phyloP scores from a whole-genome alignment of 2,797 vertebrate species.

The Microcaecilia unicolor region DNA sequence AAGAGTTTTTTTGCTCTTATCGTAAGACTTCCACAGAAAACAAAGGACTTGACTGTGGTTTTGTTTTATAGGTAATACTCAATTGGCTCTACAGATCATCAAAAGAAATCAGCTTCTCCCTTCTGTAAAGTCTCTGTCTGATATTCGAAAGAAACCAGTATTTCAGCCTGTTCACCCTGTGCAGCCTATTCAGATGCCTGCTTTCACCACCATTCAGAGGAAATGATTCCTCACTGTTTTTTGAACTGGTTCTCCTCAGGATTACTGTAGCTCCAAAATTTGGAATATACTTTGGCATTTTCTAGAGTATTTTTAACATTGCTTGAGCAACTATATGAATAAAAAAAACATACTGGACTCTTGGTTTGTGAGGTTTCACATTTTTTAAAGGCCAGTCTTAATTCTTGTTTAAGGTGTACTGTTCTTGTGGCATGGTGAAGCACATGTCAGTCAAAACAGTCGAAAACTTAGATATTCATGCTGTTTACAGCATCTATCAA shows the following conservation, averaged over 20 bases:
- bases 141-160: constrained; percentile 76
- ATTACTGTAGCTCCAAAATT: background rate
- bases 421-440: too few species aligned
- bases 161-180: constrained; percentile 71
- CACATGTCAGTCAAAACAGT: background rate
- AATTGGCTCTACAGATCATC: constrained; percentile 97
- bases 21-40: too few species aligned
- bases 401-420: too few species aligned
- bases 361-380: constrained; percentile 38
- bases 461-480: background rate
- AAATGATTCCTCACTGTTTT: constrained; percentile 60
- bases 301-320: constrained; percentile 27
- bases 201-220: constrained; percentile 82
- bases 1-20: background rate
- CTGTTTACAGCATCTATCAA: too few species aligned
- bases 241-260: constrained; percentile 10
- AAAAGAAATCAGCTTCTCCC: constrained; percentile 95
- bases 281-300: too few species aligned
- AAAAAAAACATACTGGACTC: constrained; percentile 31
- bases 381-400: too few species aligned
- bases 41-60: background rate
- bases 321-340: constrained; percentile 22
- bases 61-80: constrained; percentile 76
- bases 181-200: constrained; percentile 77
- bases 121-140: constrained; percentile 66